These are phyloP conservation scores for Mythimna lalbum DNA, from an alignment of 2,888 invertebrate genomes.

Conservation along the genomic window DNA sequence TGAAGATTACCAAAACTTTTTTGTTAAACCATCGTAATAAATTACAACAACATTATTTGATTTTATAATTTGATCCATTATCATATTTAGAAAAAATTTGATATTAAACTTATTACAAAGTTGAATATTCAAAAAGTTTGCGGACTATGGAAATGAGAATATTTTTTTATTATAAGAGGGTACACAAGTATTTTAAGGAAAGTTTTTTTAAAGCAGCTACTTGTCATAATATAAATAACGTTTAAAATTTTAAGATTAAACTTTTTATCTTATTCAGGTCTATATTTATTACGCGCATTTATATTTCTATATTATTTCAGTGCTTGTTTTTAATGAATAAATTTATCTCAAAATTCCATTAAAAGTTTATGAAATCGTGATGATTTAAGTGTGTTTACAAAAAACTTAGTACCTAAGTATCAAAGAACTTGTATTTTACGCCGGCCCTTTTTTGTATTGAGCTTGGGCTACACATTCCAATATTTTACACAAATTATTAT, in stretches of 20 bases:
- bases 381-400: not conserved
- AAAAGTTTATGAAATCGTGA: not conserved
- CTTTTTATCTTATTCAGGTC: conserved; percentile 9
- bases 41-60: conserved; percentile 51
- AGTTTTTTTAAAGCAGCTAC: conserved; percentile 34
- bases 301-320: not conserved
- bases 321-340: conserved; percentile 8
- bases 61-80: conserved; percentile 61
- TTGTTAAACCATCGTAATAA: conserved; percentile 48
- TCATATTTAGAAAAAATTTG: conserved; percentile 63
- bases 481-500: too few species aligned
- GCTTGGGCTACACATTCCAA: not conserved
- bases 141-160: conserved; percentile 61
- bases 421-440: not conserved
- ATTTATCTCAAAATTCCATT: not conserved
- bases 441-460: not conserved
- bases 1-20: conserved; percentile 46
- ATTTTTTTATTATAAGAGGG: conserved; percentile 49
- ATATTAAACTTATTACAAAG: conserved; percentile 64
- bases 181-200: conserved; percentile 47
- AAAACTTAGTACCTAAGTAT: not conserved
- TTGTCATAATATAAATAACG: conserved; percentile 37
- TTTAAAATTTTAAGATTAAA: conserved; percentile 46
- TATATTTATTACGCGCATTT: conserved; percentile 18
- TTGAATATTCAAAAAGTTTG: conserved; percentile 68